Evolutionary conservation across 2,113 vertebrate genomes (phyloP).

Genomic region (Uropsilus gracilis): DNA sequence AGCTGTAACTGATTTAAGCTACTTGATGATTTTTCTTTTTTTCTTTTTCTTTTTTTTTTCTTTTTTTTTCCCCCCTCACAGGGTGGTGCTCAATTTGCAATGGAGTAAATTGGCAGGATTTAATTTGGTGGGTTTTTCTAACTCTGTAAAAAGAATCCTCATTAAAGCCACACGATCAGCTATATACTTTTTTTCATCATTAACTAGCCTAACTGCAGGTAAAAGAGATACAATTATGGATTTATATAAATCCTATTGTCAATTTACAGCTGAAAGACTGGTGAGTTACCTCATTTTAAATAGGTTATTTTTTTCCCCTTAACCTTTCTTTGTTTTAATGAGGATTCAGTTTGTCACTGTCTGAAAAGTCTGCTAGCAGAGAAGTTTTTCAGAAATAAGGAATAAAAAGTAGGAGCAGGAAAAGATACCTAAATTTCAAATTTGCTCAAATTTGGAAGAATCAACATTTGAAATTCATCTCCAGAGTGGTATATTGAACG

Average conservation of each 20-base stretch:
- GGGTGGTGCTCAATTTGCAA: slow-evolving; percentile 95
- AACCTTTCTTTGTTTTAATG: slow-evolving; percentile 95
- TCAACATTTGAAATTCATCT: slow-evolving; percentile 45
- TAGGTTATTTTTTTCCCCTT: slow-evolving; percentile 90
- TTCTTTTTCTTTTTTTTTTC: background rate
- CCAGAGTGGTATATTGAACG: background rate
- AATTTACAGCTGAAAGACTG: slow-evolving; percentile 96
- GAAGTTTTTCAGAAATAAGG: slow-evolving; percentile 84
- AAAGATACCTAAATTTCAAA: slow-evolving; percentile 78
- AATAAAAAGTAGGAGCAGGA: slow-evolving; percentile 72
- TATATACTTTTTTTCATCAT: slow-evolving; percentile 95
- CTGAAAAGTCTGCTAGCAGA: slow-evolving; percentile 83
- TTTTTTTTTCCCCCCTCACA: slow-evolving; percentile 79
- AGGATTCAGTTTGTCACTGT: slow-evolving; percentile 90
- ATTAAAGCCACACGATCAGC: slow-evolving; percentile 94
- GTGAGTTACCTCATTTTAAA: slow-evolving; percentile 91
- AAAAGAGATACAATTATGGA: slow-evolving; percentile 98
- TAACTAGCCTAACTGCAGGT: slow-evolving; percentile 94
- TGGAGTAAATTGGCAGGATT: slow-evolving; percentile 96
- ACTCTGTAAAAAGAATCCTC: slow-evolving; percentile 95
- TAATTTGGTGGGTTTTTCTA: slow-evolving; percentile 99
- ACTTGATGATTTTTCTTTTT: slow-evolving; percentile 89
- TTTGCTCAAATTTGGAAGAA: slow-evolving; percentile 37
- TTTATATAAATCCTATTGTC: slow-evolving; percentile 97
- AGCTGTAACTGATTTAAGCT: slow-evolving; percentile 94